Conservation (phyloP, 2,113 vertebrate genomes). For the Diphyllodes magnificus region DNA sequence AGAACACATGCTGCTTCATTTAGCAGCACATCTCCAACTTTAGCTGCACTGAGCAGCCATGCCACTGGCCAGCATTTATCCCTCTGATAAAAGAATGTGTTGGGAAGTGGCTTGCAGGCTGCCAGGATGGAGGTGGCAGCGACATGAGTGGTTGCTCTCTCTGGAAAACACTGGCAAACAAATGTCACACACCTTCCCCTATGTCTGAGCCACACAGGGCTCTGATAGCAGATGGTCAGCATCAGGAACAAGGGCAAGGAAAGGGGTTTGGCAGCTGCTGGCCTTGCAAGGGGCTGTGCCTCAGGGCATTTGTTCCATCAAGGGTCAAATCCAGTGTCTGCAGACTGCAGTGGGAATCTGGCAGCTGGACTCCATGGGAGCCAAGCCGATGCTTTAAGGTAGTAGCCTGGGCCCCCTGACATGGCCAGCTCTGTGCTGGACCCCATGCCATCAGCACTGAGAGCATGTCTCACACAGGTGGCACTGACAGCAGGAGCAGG, state of each 20-base stretch:
- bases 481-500: background rate
- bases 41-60: background rate
- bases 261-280: background rate
- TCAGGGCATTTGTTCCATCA: background rate
- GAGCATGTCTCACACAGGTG: background rate
- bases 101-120: background rate
- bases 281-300: background rate
- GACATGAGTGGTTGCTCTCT: background rate
- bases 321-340: background rate
- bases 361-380: background rate
- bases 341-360: background rate
- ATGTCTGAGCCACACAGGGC: rapidly evolving
- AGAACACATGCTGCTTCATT: background rate
- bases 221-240: background rate
- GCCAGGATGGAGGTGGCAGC: background rate
- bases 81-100: background rate
- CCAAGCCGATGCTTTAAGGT: background rate
- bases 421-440: background rate
- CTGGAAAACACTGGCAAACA: background rate
- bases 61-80: background rate
- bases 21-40: background rate
- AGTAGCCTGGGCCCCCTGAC: background rate
- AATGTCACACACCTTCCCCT: background rate
- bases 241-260: background rate
- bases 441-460: background rate